A percentile compares a stretch with the other conserved stretches of the same genome.
Conservation (phyloP, 2,888 invertebrate species). For the Morpho achilles region DNA sequence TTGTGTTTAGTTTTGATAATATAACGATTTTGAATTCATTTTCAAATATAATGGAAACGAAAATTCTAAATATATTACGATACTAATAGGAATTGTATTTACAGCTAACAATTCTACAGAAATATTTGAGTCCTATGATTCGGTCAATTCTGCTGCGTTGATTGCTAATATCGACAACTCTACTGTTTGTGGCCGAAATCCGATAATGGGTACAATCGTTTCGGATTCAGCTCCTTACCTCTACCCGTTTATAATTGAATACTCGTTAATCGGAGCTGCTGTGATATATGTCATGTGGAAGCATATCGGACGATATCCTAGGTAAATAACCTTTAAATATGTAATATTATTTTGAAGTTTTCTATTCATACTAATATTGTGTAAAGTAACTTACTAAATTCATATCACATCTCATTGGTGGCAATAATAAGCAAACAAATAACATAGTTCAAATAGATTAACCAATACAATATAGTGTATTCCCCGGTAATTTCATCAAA, state of each 20-base stretch:
- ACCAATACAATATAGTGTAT: too few species aligned
- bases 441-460: too few species aligned
- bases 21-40: conserved; percentile 1
- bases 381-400: too few species aligned
- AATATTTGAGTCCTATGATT: conserved; percentile 79
- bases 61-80: not conserved
- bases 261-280: conserved; percentile 96
- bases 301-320: conserved; percentile 93
- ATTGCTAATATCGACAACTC: conserved; percentile 78
- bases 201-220: conserved; percentile 95
- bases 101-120: conserved; percentile 64
- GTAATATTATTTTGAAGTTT: conserved; percentile 2
- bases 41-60: not conserved
- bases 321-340: conserved; percentile 64
- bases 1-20: conserved; percentile 20
- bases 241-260: conserved; percentile 97
- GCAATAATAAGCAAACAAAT: too few species aligned
- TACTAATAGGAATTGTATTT: conserved; percentile 33
- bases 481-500: conserved; percentile 10
- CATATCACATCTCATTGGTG: too few species aligned
- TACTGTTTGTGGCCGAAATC: conserved; percentile 87
- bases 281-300: conserved; percentile 98
- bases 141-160: conserved; percentile 79
- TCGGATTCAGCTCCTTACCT: conserved; percentile 96
- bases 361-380: too few species aligned